phyloP scores from a whole-genome alignment of 2,113 vertebrate species.

The Actenoides lindsayi region DNA sequence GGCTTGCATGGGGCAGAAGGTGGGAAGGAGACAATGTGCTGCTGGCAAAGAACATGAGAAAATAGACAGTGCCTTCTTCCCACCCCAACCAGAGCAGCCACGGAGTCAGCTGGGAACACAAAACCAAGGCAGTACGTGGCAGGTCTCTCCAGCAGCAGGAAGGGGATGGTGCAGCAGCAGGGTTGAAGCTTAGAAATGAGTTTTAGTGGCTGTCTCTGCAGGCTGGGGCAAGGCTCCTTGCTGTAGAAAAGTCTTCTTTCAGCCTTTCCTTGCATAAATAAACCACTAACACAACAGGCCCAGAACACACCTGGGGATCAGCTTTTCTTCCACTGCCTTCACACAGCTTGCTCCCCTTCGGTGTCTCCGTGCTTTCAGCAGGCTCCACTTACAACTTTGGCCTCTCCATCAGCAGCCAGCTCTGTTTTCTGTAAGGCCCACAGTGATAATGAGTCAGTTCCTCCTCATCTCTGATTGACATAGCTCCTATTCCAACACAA shows the following conservation, averaged over 20 bases:
- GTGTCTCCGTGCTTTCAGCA: not conserved
- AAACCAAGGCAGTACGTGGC: accelerated
- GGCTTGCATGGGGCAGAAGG: not conserved
- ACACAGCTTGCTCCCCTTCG: not conserved
- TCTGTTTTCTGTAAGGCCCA: not conserved
- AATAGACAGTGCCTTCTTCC: not conserved
- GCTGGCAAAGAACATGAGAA: not conserved
- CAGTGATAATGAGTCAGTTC: not conserved
- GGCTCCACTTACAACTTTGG: not conserved
- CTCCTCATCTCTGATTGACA: not conserved
- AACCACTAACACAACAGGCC: not conserved
- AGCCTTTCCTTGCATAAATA: not conserved
- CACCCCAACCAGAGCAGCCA: not conserved
- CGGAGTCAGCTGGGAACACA: not conserved
- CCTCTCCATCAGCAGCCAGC: not conserved
- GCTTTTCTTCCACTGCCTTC: not conserved
- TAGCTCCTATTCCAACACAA: not conserved
- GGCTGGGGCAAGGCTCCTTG: not conserved
- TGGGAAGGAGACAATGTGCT: not conserved
- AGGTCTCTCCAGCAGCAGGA: not conserved
- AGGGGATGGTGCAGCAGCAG: not conserved
- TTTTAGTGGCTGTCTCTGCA: not conserved
- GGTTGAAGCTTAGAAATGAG: not conserved
- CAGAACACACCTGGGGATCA: not conserved
- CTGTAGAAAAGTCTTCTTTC: not conserved